These are phyloP conservation scores for Mus musculus DNA, from an alignment of 2,113 vertebrate genomes.

Conservation along the genomic window GRCm39 chr7:91302001-91302500, in stretches of 20 bases:
- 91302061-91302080: too few relatives aligned
- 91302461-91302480: conserved; percentile 37
- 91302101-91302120: too few relatives aligned
- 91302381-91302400: neutral
- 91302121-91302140: too few relatives aligned
- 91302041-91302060: too few relatives aligned
- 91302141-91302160: too few relatives aligned
- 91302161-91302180: too few relatives aligned
- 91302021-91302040: neutral
- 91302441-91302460: neutral
- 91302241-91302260: neutral
- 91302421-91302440: conserved; percentile 13
- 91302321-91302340: neutral
- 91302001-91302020: neutral
- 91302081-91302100: too few relatives aligned
- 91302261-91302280: neutral
- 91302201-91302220: neutral
- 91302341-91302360: neutral
- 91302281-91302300: neutral
- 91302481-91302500: neutral
- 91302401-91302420: neutral
- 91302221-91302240: neutral
- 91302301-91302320: neutral
- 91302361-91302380: neutral
- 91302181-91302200: rapidly evolving